Base-by-base conservation (phyloP, 1,140 invertebrate species). In the Pseudomyrmex cubaensis region DNA sequence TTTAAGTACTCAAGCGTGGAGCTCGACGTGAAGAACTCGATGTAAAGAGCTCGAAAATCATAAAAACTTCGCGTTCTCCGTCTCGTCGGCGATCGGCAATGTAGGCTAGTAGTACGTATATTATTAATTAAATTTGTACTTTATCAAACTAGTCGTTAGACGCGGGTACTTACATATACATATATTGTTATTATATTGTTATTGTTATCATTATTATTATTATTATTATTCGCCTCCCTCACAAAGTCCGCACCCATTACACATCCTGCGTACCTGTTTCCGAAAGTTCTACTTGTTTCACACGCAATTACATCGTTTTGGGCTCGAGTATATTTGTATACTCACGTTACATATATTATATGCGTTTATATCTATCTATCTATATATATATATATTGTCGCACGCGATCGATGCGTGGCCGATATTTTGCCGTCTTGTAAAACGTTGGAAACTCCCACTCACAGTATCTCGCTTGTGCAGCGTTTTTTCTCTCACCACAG, bases 401-500 rank as follows among this genome's bases (percentile, higher is more conserved):
- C 88, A 89, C 85, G 87, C 87, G 78, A 80, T 90, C 86, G 83
- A 87, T 87, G 85, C 88, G 88, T 89, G 87, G 85, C 85, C 84
- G 78, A 86, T 89, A 89, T 86, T 85, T 90, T 91, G 90, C 91
- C 91, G 90, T 93, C 86, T 91, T 94, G 92, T 93, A 92, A 93
- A 92, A 93, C 90, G 91, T 94, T 94, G 92, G 61, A 92, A 72
- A 93, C 77, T 93, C 90, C 91, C 90, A 92, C 93, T 93, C 94
- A 94, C 92, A 94, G 94, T 94, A 94, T 93, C 89, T 94, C 92
- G 94, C 94, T 94, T 94, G 89, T 94, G 94, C 94, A 94, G 94
- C 93, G 91, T 94, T 94, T 93, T 94, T 94, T 92, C 35, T 35
- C 35, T 92, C 91, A 93, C 90, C 91, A 94, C 90, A 88, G 92